Percentiles rank a stretch among this genome's conserved stretches.
Evolutionary conservation across 2,113 vertebrate genomes (phyloP).

Genomic region (Bostrychus sinensis): DNA sequence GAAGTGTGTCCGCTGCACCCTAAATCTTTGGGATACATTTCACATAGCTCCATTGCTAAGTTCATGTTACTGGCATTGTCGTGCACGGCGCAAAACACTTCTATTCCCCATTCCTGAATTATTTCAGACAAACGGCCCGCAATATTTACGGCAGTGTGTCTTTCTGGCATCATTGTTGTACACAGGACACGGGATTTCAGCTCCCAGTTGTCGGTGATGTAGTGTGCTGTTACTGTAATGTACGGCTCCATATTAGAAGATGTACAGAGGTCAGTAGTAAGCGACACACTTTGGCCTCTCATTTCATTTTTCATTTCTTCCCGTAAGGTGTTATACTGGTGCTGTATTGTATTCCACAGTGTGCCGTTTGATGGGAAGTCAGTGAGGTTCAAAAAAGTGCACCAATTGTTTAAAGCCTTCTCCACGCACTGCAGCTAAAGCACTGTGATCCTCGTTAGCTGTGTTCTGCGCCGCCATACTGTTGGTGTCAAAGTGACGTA

Average conservation of each 20-base stretch:
- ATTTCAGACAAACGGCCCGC: background rate
- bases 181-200: background rate
- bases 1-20: background rate
- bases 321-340: too few relatives aligned
- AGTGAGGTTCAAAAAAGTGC: background rate
- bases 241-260: background rate
- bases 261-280: background rate
- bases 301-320: background rate
- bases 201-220: background rate
- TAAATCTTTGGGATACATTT: background rate
- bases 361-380: background rate
- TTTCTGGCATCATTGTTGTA: background rate
- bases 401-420: background rate
- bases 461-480: too few relatives aligned
- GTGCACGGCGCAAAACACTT: background rate
- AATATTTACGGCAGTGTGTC: background rate
- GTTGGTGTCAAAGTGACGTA: too few relatives aligned
- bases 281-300: background rate
- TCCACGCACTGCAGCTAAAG: background rate
- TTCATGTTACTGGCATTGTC: background rate
- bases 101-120: background rate
- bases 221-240: background rate
- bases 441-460: too few relatives aligned
- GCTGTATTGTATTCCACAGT: too few relatives aligned
- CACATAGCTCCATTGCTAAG: background rate